A percentile compares a stretch with the other conserved stretches of the same genome.
These are phyloP conservation scores for Andrena bicolor DNA, from an alignment of 2,888 invertebrate species.

Conservation along the genomic window DNA sequence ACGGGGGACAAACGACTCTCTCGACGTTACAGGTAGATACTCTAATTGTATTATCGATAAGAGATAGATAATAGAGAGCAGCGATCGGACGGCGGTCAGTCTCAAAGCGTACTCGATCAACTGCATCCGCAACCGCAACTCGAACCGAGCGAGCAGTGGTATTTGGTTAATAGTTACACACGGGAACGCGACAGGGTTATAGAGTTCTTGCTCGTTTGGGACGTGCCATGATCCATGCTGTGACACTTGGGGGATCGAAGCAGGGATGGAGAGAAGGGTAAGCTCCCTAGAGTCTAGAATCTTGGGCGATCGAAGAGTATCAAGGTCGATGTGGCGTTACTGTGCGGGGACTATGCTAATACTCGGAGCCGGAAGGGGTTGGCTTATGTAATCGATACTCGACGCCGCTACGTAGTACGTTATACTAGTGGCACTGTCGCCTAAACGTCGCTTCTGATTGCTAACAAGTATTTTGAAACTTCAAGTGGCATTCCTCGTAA, in stretches of 20 bases:
- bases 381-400: slow-evolving; percentile 48
- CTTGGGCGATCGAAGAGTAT: slow-evolving; percentile 49
- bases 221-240: slow-evolving; percentile 64
- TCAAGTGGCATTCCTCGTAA: background rate
- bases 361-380: slow-evolving; percentile 24
- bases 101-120: background rate
- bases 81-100: background rate
- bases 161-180: slow-evolving; percentile 10
- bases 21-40: slow-evolving; percentile 1
- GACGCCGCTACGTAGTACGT: slow-evolving; percentile 12
- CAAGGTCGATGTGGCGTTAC: slow-evolving; percentile 55
- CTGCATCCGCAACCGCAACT: background rate
- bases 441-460: slow-evolving; percentile 24
- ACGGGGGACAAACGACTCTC: slow-evolving; percentile 17
- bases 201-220: slow-evolving; percentile 6
- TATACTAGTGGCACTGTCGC: slow-evolving; percentile 21
- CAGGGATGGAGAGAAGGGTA: slow-evolving; percentile 24
- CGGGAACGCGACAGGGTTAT: slow-evolving; percentile 28
- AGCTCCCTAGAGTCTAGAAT: slow-evolving; percentile 39
- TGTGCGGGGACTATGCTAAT: slow-evolving; percentile 54
- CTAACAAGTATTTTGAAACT: background rate
- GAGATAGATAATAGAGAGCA: background rate
- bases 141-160: background rate
- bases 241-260: slow-evolving; percentile 51
- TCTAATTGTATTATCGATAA: background rate